Conservation (phyloP, 2,888 invertebrate genomes). For the Mongoloraphidia duomilia region DNA sequence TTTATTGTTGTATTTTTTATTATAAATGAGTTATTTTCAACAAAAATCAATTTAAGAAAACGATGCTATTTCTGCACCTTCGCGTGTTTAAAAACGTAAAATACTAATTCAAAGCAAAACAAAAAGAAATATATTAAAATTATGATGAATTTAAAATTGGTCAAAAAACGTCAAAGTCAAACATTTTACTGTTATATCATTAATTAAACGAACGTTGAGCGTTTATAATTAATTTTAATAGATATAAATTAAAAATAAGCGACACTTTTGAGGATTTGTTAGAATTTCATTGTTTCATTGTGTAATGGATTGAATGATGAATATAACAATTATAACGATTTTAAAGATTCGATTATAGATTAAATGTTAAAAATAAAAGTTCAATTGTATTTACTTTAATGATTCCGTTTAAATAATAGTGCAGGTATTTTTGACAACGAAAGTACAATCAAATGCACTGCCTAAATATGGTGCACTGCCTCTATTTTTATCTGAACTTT, state of each 20-base stretch:
- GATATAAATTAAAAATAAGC: conserved; percentile 5
- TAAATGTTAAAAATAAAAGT: conserved; percentile 1
- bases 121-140: too few species aligned
- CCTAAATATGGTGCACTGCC: conserved; percentile 4
- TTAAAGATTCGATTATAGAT: neutral
- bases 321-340: conserved; percentile 2
- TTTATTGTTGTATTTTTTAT: too few species aligned
- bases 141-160: too few species aligned
- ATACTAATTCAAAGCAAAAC: too few species aligned
- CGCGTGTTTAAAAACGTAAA: too few species aligned
- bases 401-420: neutral
- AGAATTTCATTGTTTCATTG: neutral
- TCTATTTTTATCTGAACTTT: neutral
- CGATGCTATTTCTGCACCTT: too few species aligned
- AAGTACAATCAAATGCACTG: conserved; percentile 1
- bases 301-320: neutral
- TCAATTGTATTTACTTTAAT: neutral
- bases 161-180: too few species aligned
- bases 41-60: too few species aligned
- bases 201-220: conserved; percentile 9
- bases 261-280: conserved; percentile 8
- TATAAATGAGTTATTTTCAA: too few species aligned
- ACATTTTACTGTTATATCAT: conserved; percentile 5
- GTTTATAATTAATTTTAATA: conserved; percentile 15
- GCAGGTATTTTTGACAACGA: conserved; percentile 1